Evolutionary conservation across 2,888 invertebrate genomes (phyloP).

Genomic region (Lepidochrysops patricia): DNA sequence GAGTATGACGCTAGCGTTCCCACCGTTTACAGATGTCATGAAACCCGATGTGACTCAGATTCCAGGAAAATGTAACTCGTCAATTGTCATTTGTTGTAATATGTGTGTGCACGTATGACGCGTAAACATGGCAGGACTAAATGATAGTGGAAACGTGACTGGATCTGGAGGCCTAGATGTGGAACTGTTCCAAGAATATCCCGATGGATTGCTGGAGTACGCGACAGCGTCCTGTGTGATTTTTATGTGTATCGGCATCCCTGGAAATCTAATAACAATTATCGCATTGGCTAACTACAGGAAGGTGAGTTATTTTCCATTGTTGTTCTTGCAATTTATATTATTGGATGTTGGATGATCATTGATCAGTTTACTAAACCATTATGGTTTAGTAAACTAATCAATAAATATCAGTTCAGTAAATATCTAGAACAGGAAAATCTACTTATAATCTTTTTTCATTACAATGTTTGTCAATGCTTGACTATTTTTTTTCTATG

Average conservation of each 20-base stretch:
- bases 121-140: conserved; percentile 18
- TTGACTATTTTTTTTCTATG: too few species aligned
- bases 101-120: conserved; percentile 39
- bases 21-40: not conserved
- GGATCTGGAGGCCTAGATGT: conserved; percentile 44
- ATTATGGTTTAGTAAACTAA: too few species aligned
- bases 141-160: conserved; percentile 22
- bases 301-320: conserved; percentile 73
- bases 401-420: too few species aligned
- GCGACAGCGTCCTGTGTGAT: conserved; percentile 81
- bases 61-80: conserved; percentile 36
- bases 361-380: too few species aligned
- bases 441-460: too few species aligned
- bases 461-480: too few species aligned
- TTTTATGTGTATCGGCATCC: conserved; percentile 84
- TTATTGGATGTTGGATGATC: not conserved
- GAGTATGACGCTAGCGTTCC: not conserved
- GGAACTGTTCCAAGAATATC: conserved; percentile 79
- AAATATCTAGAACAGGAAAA: too few species aligned
- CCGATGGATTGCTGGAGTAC: conserved; percentile 77
- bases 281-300: conserved; percentile 82
- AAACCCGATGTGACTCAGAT: conserved; percentile 31
- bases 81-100: conserved; percentile 43
- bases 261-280: conserved; percentile 86
- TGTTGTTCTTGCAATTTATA: not conserved